phyloP scores from a whole-genome alignment of 2,797 vertebrate species.

The Masticophis lateralis region DNA sequence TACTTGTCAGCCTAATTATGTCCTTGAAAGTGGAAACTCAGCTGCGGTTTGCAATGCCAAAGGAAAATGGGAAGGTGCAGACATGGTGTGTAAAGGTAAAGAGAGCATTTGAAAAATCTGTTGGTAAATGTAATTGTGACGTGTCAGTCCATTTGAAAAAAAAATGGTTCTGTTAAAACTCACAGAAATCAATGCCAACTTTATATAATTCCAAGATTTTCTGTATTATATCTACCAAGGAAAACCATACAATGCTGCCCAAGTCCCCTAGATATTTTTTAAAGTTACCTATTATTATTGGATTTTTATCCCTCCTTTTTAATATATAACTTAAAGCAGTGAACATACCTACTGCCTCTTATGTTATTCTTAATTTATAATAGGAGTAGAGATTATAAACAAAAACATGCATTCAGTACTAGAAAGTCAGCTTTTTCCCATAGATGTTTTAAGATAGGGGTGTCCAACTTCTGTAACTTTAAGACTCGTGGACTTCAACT shows the following conservation, averaged over 20 bases:
- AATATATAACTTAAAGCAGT: not conserved
- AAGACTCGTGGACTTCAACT: not conserved
- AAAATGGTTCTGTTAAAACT: not conserved
- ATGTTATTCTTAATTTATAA: not conserved
- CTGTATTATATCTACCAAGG: not conserved
- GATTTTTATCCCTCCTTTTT: not conserved
- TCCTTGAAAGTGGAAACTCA: constrained; percentile 25
- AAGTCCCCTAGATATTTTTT: not conserved
- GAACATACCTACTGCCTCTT: not conserved
- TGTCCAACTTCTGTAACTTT: not conserved
- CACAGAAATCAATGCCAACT: not conserved
- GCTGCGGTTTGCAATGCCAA: constrained; percentile 53
- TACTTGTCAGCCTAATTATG: constrained; percentile 46
- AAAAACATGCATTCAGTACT: not conserved
- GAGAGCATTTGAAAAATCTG: not conserved
- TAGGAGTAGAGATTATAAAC: not conserved
- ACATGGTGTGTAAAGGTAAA: constrained; percentile 65
- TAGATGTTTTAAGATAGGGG: not conserved
- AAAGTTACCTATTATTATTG: not conserved
- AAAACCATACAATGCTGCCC: not conserved
- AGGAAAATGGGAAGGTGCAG: constrained; percentile 57
- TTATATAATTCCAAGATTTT: not conserved
- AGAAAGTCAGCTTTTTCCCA: not conserved
- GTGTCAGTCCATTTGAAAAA: not conserved
- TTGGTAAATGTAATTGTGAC: accelerated